phyloP scores from a whole-genome alignment of 37 sponge, comb jelly and placozoan species.

The Cladorhizidae sp. region DNA sequence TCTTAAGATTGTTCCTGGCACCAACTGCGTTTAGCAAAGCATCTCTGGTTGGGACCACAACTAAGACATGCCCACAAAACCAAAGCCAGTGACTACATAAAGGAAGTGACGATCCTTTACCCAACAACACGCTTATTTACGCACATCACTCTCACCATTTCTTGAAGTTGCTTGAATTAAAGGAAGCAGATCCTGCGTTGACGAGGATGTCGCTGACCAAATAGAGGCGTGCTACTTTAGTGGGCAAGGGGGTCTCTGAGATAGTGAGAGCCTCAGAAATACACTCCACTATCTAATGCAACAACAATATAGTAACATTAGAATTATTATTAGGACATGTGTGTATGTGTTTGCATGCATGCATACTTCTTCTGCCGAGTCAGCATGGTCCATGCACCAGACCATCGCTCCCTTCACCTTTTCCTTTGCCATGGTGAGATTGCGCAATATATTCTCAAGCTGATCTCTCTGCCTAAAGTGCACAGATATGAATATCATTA shows the following conservation, averaged over 20 bases:
- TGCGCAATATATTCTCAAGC: conserved; percentile 80
- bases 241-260: conserved; percentile 79
- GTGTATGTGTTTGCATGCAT: background rate
- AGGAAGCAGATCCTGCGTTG: conserved; percentile 73
- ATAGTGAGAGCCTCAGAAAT: conserved; percentile 91
- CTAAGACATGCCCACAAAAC: no score
- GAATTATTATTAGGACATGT: background rate
- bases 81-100: no score
- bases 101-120: no score
- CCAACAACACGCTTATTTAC: no score
- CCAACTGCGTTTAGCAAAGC: no score
- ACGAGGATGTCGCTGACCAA: conserved; percentile 91
- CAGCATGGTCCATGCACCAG: conserved; percentile 95
- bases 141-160: conserved; percentile 76
- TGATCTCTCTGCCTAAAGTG: conserved; percentile 79
- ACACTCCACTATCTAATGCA: conserved; percentile 90
- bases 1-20: no score
- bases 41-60: no score
- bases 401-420: conserved; percentile 71
- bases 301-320: background rate
- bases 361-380: conserved; percentile 90
- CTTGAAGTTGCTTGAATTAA: conserved; percentile 68
- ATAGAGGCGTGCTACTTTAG: conserved; percentile 89
- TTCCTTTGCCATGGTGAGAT: conserved; percentile 82
- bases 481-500: background rate